These are phyloP conservation scores for Leptopilina drosophilae DNA, from an alignment of 2,888 invertebrate genomes.

Conservation along the genomic window DNA sequence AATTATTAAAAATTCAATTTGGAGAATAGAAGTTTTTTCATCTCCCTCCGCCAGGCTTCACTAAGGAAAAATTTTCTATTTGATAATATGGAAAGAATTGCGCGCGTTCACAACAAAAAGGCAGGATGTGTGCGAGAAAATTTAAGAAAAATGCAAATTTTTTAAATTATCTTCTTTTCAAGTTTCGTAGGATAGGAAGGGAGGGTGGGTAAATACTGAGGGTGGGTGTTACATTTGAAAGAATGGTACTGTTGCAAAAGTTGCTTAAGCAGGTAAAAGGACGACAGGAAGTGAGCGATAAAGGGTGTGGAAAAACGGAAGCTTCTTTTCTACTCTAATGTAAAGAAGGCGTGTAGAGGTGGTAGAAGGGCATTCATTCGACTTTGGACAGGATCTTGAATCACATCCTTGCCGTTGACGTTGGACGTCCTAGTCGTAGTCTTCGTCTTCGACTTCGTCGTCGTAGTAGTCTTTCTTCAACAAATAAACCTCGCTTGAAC, in stretches of 20 bases:
- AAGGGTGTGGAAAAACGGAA: conserved; percentile 28
- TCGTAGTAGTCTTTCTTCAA: conserved; percentile 45
- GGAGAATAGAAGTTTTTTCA: too few species aligned
- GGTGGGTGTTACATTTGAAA: conserved; percentile 11
- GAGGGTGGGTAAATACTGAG: not conserved
- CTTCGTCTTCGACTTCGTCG: too few species aligned
- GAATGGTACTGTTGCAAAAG: conserved; percentile 9
- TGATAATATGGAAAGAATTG: conserved; percentile 10
- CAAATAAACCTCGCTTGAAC: conserved; percentile 63
- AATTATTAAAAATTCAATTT: too few species aligned
- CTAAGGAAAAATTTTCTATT: not conserved
- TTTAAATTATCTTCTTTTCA: conserved; percentile 30
- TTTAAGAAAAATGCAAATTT: conserved; percentile 38
- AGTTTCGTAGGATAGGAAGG: not conserved
- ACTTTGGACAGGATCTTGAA: conserved; percentile 29
- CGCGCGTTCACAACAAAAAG: conserved; percentile 11
- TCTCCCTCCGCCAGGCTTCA: too few species aligned
- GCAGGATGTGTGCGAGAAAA: conserved; percentile 19
- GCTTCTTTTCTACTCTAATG: conserved; percentile 42
- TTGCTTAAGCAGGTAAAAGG: conserved; percentile 37
- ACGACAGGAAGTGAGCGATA: conserved; percentile 36
- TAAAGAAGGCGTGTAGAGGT: conserved; percentile 30
- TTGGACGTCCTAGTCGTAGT: conserved; percentile 26
- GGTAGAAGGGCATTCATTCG: conserved; percentile 44
- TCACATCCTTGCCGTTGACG: conserved; percentile 12